Evolutionary conservation across 2,888 invertebrate species (phyloP).

Genomic region (Cynaeus angustus): DNA sequence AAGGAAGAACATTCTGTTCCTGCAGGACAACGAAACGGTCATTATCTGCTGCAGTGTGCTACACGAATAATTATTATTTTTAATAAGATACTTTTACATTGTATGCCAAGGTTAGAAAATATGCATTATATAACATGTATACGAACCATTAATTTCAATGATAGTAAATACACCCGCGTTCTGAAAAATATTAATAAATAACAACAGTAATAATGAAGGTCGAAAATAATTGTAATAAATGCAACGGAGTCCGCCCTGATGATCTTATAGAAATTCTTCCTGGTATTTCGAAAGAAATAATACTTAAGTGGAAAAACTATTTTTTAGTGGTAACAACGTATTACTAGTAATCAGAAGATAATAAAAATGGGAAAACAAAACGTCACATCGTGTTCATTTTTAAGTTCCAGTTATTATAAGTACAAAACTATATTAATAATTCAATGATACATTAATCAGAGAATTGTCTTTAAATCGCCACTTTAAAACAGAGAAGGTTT

Average conservation of each 20-base stretch:
- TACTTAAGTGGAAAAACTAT: too few species aligned
- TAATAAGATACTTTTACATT: constrained; percentile 3
- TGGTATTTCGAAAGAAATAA: too few species aligned
- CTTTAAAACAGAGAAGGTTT: too few species aligned
- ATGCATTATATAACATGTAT: constrained; percentile 1
- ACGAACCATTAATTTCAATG: background rate
- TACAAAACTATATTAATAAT: too few species aligned
- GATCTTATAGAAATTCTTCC: background rate
- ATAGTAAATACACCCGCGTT: background rate
- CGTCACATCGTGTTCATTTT: too few species aligned
- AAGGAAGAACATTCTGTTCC: background rate
- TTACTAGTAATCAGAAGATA: too few species aligned
- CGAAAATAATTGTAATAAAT: constrained; percentile 4
- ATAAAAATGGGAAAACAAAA: too few species aligned
- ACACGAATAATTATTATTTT: constrained; percentile 3
- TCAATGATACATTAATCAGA: too few species aligned
- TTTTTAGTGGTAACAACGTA: too few species aligned
- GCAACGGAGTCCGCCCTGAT: background rate
- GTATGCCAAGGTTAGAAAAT: constrained; percentile 3
- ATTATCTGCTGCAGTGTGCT: background rate
- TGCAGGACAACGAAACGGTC: background rate
- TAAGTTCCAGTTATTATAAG: too few species aligned
- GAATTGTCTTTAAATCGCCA: too few species aligned
- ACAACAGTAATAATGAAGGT: constrained; percentile 1
- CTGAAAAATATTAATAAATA: background rate